These are phyloP conservation scores for Hemichromis elongatus DNA, from an alignment of 2,113 vertebrate genomes.

Conservation along the genomic window DNA sequence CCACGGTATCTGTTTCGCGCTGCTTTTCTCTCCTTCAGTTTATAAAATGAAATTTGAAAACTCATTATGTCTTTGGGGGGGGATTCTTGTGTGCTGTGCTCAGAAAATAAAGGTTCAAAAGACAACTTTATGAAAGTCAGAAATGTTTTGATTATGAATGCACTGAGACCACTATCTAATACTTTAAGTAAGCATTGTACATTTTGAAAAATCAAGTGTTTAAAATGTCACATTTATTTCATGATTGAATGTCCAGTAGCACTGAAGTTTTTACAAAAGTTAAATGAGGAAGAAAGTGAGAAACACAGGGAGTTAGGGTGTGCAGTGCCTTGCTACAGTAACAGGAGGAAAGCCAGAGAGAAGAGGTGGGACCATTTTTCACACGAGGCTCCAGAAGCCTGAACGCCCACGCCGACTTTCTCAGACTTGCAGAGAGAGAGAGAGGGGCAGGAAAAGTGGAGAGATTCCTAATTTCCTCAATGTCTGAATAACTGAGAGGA, in stretches of 20 bases:
- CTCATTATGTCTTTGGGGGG: not conserved
- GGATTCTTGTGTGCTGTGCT: not conserved
- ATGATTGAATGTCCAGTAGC: too few species aligned
- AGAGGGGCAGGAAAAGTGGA: not conserved
- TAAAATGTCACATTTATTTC: not conserved
- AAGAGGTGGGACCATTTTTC: conserved; percentile 37
- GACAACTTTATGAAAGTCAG: not conserved
- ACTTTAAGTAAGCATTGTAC: not conserved
- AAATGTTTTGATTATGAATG: not conserved
- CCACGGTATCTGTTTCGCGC: conserved; percentile 14
- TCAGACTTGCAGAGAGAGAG: conserved; percentile 15
- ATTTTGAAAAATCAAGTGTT: not conserved
- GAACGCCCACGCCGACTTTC: conserved; percentile 58
- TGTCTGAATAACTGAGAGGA: not conserved
- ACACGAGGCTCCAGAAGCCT: conserved; percentile 35
- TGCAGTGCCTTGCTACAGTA: not conserved
- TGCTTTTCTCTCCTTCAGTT: conserved; percentile 3
- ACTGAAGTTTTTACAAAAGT: not conserved
- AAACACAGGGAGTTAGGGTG: conserved; percentile 3
- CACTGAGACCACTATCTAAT: not conserved
- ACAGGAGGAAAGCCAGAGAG: conserved; percentile 17
- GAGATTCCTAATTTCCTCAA: conserved; percentile 17
- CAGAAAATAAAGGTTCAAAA: not conserved
- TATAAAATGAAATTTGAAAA: not conserved
- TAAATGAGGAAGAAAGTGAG: not conserved